A percentile compares a stretch with the other conserved stretches of the same genome.
These are phyloP conservation scores for Natator depressus DNA, from an alignment of 2,113 vertebrate species.

Conservation along the genomic window DNA sequence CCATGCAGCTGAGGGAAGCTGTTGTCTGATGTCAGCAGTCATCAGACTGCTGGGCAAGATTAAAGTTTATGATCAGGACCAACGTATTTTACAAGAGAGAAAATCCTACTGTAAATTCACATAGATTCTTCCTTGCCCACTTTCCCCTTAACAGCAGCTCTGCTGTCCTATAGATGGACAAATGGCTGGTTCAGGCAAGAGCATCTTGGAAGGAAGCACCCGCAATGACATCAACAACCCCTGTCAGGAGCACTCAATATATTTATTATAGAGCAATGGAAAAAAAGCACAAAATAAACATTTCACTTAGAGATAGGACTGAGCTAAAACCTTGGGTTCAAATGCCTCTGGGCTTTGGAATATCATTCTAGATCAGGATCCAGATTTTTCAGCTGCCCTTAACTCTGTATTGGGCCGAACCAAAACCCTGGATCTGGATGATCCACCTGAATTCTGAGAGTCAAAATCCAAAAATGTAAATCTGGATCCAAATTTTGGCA, in stretches of 20 bases:
- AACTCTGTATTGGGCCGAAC: accelerated
- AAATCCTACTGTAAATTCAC: neutral
- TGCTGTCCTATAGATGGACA: neutral
- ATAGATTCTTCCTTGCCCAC: neutral
- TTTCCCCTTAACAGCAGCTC: neutral
- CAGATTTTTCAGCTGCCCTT: neutral
- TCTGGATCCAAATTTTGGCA: neutral
- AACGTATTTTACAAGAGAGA: neutral
- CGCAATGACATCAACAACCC: neutral
- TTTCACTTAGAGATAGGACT: neutral
- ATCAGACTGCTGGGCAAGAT: accelerated
- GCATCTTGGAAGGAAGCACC: neutral
- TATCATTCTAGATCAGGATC: neutral
- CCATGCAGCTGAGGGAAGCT: accelerated
- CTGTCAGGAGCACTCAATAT: neutral
- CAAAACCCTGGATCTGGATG: neutral
- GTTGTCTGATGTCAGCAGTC: neutral
- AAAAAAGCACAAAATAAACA: neutral
- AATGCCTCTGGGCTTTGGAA: constrained; percentile 18
- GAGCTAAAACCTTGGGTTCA: neutral
- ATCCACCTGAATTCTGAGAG: neutral
- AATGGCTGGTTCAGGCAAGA: neutral
- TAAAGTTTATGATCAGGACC: neutral
- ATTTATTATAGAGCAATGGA: neutral
- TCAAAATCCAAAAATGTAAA: neutral